phyloP scores from a whole-genome alignment of 2,113 vertebrate species.

The Austrofundulus limnaeus region DNA sequence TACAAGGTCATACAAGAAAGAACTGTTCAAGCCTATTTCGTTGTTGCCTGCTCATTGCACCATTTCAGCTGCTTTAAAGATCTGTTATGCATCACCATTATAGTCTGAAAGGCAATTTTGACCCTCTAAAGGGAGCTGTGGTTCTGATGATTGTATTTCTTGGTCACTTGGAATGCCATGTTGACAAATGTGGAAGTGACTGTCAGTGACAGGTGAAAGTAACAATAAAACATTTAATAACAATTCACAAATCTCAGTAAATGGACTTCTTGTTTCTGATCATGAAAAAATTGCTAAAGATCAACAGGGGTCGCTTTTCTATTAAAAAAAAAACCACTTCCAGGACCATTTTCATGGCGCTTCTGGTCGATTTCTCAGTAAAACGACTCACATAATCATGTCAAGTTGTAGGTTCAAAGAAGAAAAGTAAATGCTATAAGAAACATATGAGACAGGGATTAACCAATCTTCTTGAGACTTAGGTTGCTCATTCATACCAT shows the following conservation, averaged over 20 bases:
- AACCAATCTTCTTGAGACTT: neutral
- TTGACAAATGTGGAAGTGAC: slow-evolving; percentile 19
- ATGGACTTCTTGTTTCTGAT: too few species aligned
- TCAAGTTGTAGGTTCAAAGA: too few species aligned
- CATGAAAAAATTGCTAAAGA: too few species aligned
- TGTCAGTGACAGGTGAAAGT: too few species aligned
- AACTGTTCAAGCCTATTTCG: neutral
- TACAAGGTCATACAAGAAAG: slow-evolving; percentile 16
- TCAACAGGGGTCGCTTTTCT: too few species aligned
- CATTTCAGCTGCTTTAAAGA: slow-evolving; percentile 9
- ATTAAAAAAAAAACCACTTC: too few species aligned
- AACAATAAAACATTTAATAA: too few species aligned
- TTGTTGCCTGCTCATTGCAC: neutral
- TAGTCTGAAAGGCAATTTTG: neutral
- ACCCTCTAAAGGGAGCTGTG: neutral
- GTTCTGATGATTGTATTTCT: slow-evolving; percentile 15
- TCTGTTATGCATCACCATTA: neutral
- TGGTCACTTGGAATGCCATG: slow-evolving; percentile 11
- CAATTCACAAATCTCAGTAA: too few species aligned
- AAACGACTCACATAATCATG: too few species aligned
- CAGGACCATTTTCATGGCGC: too few species aligned
- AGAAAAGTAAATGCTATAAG: too few species aligned
- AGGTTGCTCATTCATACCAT: neutral
- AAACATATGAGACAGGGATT: neutral
- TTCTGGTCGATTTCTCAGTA: too few species aligned